A percentile compares a stretch with the other conserved stretches of the same genome.
These are phyloP conservation scores for Oxytorus armatus DNA, from an alignment of 2,888 invertebrate genomes.

Conservation along the genomic window DNA sequence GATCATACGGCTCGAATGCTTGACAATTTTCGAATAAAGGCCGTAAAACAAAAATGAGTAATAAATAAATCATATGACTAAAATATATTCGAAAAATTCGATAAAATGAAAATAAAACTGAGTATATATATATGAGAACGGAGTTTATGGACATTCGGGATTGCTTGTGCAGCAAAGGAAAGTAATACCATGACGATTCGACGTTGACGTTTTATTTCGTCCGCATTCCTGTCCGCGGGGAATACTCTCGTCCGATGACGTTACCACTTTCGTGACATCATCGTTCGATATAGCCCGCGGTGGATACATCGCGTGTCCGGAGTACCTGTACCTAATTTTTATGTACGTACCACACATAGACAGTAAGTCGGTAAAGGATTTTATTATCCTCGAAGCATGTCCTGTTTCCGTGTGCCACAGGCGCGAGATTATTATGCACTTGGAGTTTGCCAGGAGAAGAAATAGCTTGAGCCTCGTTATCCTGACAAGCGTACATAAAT, in stretches of 20 bases:
- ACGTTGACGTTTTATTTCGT: constrained; percentile 53
- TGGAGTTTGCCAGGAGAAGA: constrained; percentile 48
- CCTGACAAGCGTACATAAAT: constrained; percentile 69
- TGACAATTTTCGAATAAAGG: not conserved
- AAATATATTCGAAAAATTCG: not conserved
- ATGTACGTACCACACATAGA: constrained; percentile 5
- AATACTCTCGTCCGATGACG: constrained; percentile 51
- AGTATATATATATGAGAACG: too few species aligned
- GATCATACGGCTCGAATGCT: too few species aligned
- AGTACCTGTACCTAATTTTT: not conserved
- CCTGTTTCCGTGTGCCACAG: constrained; percentile 55
- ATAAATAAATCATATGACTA: not conserved
- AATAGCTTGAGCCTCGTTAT: constrained; percentile 67
- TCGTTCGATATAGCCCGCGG: constrained; percentile 47
- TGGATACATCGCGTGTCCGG: constrained; percentile 17
- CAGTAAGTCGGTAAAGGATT: constrained; percentile 42
- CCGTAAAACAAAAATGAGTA: not conserved
- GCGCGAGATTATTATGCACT: constrained; percentile 24
- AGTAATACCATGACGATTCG: constrained; percentile 43
- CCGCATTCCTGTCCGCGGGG: constrained; percentile 61
- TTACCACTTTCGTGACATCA: constrained; percentile 65
- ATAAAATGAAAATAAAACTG: too few species aligned
- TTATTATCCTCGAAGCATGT: constrained; percentile 53
- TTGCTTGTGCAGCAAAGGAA: constrained; percentile 22
- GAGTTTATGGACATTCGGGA: not conserved